A percentile compares a stretch with the other conserved stretches of the same genome.
Evolutionary conservation across 2,888 invertebrate genomes (phyloP).

Genomic region (Chloromyia formosa): DNA sequence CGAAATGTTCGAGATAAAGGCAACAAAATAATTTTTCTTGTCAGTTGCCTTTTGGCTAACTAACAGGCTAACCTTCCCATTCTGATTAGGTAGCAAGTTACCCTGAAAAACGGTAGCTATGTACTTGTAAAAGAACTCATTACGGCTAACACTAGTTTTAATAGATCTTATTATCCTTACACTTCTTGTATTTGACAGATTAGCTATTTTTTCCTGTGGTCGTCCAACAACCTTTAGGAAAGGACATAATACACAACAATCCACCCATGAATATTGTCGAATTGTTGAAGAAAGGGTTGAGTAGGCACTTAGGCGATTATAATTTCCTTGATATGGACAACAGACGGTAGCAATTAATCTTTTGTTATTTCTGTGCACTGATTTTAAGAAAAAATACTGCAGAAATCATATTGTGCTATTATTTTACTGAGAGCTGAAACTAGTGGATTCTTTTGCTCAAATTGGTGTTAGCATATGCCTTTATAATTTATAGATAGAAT

Average conservation of each 20-base stretch:
- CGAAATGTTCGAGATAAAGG: neutral
- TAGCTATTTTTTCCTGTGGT: neutral
- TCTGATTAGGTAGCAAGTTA: neutral
- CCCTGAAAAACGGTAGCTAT: neutral
- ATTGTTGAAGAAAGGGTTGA: constrained; percentile 13
- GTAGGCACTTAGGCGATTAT: neutral
- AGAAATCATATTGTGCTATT: too few relatives aligned
- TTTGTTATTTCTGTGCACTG: too few relatives aligned
- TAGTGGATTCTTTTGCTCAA: too few relatives aligned
- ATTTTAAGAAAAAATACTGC: too few relatives aligned
- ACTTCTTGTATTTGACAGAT: neutral
- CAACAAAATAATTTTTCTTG: neutral
- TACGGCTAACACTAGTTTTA: constrained; percentile 13
- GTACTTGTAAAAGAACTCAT: neutral
- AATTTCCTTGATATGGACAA: neutral
- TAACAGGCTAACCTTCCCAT: neutral
- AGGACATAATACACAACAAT: constrained; percentile 16
- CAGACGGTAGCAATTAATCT: neutral
- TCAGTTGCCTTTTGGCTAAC: neutral
- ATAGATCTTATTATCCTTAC: constrained; percentile 16
- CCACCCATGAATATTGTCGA: constrained; percentile 29
- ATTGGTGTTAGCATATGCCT: too few relatives aligned
- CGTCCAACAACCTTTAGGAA: neutral
- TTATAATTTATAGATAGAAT: too few relatives aligned
- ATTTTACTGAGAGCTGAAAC: too few relatives aligned